Base-by-base conservation (phyloP, 2,113 vertebrate genomes). In the Tretioscincus oriximinensis region DNA sequence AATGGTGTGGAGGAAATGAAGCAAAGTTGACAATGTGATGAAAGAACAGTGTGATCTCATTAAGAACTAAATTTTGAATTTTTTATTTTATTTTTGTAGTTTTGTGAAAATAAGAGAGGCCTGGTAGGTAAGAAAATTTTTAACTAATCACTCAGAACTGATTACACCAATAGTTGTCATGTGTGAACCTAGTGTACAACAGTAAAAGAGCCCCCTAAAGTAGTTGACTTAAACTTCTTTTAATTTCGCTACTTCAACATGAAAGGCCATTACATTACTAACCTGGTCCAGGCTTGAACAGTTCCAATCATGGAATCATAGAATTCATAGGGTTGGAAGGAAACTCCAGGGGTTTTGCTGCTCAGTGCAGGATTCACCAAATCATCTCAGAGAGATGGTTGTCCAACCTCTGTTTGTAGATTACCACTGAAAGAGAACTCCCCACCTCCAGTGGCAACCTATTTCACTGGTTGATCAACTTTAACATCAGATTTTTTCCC, bases 41-140 rank as follows among this genome's bases (percentile, higher is more conserved):
- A 95, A 94, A 94, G 94, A 95, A 88, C 92, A 92, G 91, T 92
- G 86, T 92, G 93, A 92, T 92, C 90, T 89, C 90, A 93, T 93
- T 95, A 94, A 93, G 89, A 94, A 93, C 87, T 90, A 89, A 90
- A 91, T 92, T 90, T 87, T 92, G 76, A 90, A 89, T 92, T 91
- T 91, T 82, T n/a, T n/a, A n/a, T n/a, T 41, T 41, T 41, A 41
- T 41, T 58, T 58, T 58, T 58, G 26, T 82, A 90, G 88, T 92
- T 90, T 93, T 93, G 92, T 93, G 85, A 82, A 63, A 77, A 41
- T 75, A 31, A 29, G 29, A 29, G 21, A 9, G 3, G 8, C 77
- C 7, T 51, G 78, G 60, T 2, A 0, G 74, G 58, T 71, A 87
- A 80, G 73, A 60, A n/a, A 22, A 77, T 81, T 83, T 88, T 89